Conservation (phyloP, 2,888 invertebrate genomes). For the Acleris sparsana region DNA sequence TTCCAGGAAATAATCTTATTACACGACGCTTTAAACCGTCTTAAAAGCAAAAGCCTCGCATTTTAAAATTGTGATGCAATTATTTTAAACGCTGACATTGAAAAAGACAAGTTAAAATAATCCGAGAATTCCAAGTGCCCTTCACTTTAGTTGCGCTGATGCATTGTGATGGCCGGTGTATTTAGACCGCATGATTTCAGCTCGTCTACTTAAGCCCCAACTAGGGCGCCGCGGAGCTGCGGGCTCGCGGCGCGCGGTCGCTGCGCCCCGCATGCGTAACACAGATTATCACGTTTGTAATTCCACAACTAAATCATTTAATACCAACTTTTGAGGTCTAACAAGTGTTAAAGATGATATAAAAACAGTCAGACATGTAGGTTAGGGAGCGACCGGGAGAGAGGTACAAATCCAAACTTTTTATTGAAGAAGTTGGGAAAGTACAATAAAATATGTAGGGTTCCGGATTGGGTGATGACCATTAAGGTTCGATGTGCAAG, state of each 20-base stretch:
- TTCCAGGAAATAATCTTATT: conserved; percentile 80
- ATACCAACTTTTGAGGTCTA: too few species aligned
- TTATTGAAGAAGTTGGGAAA: too few species aligned
- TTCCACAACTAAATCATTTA: background rate
- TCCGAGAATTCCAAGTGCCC: conserved; percentile 80
- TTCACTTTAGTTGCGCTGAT: conserved; percentile 77
- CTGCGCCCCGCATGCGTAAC: conserved; percentile 23
- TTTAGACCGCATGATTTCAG: conserved; percentile 74
- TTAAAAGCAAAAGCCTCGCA: conserved; percentile 79
- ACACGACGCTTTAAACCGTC: conserved; percentile 72
- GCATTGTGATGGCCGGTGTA: conserved; percentile 79
- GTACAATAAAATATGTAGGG: too few species aligned
- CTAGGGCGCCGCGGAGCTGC: conserved; percentile 8
- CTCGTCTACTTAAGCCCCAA: conserved; percentile 57
- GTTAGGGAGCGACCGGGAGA: too few species aligned
- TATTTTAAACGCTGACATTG: conserved; percentile 84
- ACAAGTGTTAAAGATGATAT: too few species aligned
- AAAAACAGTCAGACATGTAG: too few species aligned
- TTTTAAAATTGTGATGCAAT: conserved; percentile 83
- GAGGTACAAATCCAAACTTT: too few species aligned
- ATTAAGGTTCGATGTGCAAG: too few species aligned
- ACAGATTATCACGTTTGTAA: conserved; percentile 7
- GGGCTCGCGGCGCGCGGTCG: conserved; percentile 26
- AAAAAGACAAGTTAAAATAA: conserved; percentile 83
- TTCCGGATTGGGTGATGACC: too few species aligned